Base-by-base conservation (phyloP, 2,888 invertebrate species). In the Epinotia bilunana region DNA sequence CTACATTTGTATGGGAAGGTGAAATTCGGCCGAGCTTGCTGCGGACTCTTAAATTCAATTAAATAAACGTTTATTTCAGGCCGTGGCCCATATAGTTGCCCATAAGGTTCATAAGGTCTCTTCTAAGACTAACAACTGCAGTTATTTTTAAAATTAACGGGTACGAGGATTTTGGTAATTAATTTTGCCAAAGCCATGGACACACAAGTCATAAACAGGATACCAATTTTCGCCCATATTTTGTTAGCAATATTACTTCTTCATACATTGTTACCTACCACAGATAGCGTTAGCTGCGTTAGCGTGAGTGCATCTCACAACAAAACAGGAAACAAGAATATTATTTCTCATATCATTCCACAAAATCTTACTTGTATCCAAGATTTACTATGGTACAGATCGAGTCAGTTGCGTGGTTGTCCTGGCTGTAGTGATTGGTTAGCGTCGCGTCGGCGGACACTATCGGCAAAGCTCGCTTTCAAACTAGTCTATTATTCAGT, bases 391-490 rank as follows among this genome's bases (percentile, higher is more conserved):
- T 76, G 57, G 72, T 53, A 75, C 68, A 76, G 73, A 78, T 71
- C 74, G 74, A 69, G 76, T 57, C 49, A 49, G 67, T 73, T 76
- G 78, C 77, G 78, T 78, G 78, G 71, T 75, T 58, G 75, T 69
- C 16, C 62, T 39, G 43, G 57, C 28, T 63, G 57, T 77, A 72
- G 78, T 76, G 78, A 77, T 76, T 77, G 78, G 77, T 78, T 76
- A 73, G 64, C 63, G 74, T 77, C 74, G 74, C 78, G 77, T 74
- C 76, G 78, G 77, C 72, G 77, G 77, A 76, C 78, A 76, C 75
- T 79, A 79, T 79, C 78, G 64, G 76, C 63, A 65, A 62, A 63
- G 73, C 72, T 69, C 64, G 74, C 68, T 74, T 75, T 77, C 77
- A 75, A 71, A 77, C 77, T 73, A 67, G 76, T 73, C 73, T 73